phyloP scores from a whole-genome alignment of 2,797 vertebrate genomes.

The Cirrhinus molitorella region DNA sequence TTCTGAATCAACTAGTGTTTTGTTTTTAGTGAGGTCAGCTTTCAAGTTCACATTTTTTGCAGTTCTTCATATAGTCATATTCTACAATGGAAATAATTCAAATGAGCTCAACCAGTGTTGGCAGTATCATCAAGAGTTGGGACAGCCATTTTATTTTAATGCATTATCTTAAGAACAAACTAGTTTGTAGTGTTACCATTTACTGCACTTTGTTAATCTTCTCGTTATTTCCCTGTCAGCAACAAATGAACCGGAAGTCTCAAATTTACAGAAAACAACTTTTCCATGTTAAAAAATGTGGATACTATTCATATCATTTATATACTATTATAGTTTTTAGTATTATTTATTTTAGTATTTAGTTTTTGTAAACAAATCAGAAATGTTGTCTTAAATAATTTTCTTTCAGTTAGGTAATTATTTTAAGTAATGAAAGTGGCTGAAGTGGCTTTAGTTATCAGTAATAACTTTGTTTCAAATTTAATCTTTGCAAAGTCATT shows the following conservation, averaged over 20 bases:
- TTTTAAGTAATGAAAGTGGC: background rate
- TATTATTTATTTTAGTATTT: background rate
- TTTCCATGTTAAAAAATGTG: too few species aligned
- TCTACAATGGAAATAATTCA: background rate
- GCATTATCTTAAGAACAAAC: too few species aligned
- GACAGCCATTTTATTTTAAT: too few species aligned
- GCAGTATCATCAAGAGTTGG: too few species aligned
- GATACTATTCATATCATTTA: too few species aligned
- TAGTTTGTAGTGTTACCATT: too few species aligned
- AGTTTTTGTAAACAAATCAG: background rate
- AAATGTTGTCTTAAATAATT: background rate
- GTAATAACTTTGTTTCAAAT: background rate
- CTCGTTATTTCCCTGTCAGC: too few species aligned
- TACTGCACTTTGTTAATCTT: too few species aligned
- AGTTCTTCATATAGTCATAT: background rate
- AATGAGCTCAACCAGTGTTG: background rate
- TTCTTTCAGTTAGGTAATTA: background rate
- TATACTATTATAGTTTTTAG: background rate
- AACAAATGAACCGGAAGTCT: too few species aligned
- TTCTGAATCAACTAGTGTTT: background rate
- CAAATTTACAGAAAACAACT: too few species aligned
- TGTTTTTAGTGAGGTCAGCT: background rate
- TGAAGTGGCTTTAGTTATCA: background rate
- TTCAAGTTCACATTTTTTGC: background rate
- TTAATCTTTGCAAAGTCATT: background rate